Base-by-base conservation (phyloP, 2,888 invertebrate genomes). In the Argyra leucocephala region DNA sequence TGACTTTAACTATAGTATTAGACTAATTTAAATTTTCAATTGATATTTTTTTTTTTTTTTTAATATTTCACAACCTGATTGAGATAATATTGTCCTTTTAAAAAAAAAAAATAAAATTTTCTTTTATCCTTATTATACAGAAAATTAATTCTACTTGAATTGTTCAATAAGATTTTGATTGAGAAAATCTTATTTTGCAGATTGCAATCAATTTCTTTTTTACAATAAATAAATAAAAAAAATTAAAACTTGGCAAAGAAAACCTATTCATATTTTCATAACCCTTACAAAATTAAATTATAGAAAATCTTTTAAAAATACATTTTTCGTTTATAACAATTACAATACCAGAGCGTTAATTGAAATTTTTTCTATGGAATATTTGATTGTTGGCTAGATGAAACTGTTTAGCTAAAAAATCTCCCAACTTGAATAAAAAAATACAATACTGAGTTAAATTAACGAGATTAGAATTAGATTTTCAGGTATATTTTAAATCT, bases 181-280 rank as follows among this genome's bases (percentile, higher is more conserved):
- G 48, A 18, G 48, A 48, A 48, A 48, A 48, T 48, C 48, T 48
- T 48, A 48, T 48, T 48, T 48, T 15, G 48, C 48, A 48, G 48
- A 48, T 48, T 48, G 48, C 48, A 48, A 48, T 48, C 48, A 48
- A 48, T 48, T 48, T 48, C 48, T 18, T 48, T 48, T n/a, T 48
- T 48, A 18, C 15, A 48, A 48, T 48, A 48, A 18, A n/a, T 7
- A 10, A 31, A 10, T 5, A 31, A 31, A 48, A 48, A 48, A 48
- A 48, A 48, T 3, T 48, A 37, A 10, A 10, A 10, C 3, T 31
- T 31, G 12, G 7, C 7, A 31, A 31, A 31, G 12, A 31, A 31
- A 31, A 31, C 31, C 12, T 10, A 31, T 12, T 31, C 12, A 10
- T 31, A 10, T 31, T 26, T 26, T 26, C 26, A 4, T 26, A 10